Evolutionary conservation across 2,797 vertebrate genomes (phyloP), one percentile per base, ranked within the genome.

Genomic region (Taenioides sp.): DNA sequence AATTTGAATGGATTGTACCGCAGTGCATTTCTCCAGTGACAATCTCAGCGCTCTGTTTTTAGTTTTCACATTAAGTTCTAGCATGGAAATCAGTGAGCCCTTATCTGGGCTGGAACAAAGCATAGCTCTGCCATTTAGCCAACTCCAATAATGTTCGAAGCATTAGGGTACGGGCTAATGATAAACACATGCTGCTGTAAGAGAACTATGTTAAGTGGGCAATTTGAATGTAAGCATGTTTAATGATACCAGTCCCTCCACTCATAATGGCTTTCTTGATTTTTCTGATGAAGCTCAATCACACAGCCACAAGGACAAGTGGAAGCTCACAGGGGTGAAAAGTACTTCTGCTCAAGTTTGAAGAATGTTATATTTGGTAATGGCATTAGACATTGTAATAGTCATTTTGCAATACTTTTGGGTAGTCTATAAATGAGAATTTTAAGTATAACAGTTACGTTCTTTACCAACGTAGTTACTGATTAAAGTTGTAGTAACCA

Each of bases 111-210:
- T 79, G 4, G 79, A 89, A 92, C 90, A 90, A 92, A 92, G 90
- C 82, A 82, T 86, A 84, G 72, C 90, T 69, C 68, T 73, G 82
- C 91, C 89, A 92, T 94, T 94, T 93, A 89, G 89, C 60, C 73
- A 75, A 86, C 86, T 87, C 67, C 77, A 93, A 91, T 94, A 94
- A 94, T 94, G 92, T 93, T 92, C 85, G 91, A 91, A 87, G 90
- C 87, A 93, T 94, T 94, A 94, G 89, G 64, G 81, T 72, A 76
- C 85, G 72, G 14, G 84, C 88, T 94, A 94, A 95, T 93, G 90
- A 88, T 91, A 89, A 93, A 92, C 94, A 95, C 91, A 94, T 95
- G 93, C 91, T 91, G 84, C 89, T 84, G 85, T 81, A 86, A 87
- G 76, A 91, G 88, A 93, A 90, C 87, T 91, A 93, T 94, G 92